Evolutionary conservation across 2,888 invertebrate genomes (phyloP).

Genomic region (Tinea semifulvella): DNA sequence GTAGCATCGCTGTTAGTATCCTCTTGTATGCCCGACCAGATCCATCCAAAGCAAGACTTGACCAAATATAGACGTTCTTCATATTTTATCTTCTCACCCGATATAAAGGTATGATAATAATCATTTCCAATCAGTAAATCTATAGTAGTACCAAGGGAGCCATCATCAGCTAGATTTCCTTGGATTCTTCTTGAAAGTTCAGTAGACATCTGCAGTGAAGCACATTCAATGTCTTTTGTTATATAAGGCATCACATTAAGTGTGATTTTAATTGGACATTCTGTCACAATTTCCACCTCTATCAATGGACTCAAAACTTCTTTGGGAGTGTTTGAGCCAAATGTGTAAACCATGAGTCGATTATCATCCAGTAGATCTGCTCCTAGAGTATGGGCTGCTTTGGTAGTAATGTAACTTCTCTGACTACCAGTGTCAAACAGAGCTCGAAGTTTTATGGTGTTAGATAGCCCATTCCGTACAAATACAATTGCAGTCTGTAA

Average conservation of each 20-base stretch:
- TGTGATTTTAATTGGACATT: not conserved
- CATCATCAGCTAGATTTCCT: slow-evolving; percentile 12
- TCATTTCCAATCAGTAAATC: slow-evolving; percentile 16
- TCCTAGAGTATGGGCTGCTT: too few species aligned
- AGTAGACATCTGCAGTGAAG: not conserved
- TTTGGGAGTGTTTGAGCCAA: not conserved
- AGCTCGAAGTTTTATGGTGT: too few species aligned
- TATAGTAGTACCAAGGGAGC: slow-evolving; percentile 5
- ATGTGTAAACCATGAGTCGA: not conserved
- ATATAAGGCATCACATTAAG: slow-evolving; percentile 15
- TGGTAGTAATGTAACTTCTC: slow-evolving; percentile 15
- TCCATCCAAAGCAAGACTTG: slow-evolving; percentile 12
- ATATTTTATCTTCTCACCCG: not conserved
- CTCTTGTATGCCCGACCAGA: slow-evolving; percentile 4
- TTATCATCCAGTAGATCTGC: too few species aligned
- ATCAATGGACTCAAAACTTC: slow-evolving; percentile 6
- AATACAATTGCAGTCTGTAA: too few species aligned
- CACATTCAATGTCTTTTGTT: not conserved
- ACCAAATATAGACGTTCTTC: not conserved
- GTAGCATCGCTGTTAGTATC: too few species aligned
- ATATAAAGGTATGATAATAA: slow-evolving; percentile 15
- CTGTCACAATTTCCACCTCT: not conserved
- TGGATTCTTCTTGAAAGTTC: not conserved
- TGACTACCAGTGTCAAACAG: slow-evolving; percentile 15
- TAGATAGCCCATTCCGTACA: too few species aligned